Evolutionary conservation across 1,140 invertebrate species (phyloP).

Genomic region (Anastrepha obliqua): DNA sequence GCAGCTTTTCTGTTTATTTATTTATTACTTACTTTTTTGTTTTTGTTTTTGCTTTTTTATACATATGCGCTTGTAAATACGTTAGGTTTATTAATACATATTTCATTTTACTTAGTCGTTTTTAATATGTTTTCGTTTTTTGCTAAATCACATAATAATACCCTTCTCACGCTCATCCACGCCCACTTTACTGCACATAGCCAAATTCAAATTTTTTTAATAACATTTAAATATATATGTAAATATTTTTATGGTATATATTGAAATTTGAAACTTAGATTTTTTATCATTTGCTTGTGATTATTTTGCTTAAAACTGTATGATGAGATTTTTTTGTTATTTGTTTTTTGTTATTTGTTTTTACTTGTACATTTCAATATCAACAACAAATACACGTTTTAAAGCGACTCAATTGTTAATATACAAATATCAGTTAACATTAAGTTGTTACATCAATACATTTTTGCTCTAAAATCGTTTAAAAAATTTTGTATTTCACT

Average conservation of each 20-base stretch:
- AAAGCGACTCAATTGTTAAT: slow-evolving; percentile 21
- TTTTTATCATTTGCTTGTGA: background rate
- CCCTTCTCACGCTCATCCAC: background rate
- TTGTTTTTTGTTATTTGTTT: no score
- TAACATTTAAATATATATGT: slow-evolving; percentile 26
- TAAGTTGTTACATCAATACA: slow-evolving; percentile 69
- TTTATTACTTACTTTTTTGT: background rate
- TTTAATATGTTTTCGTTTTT: background rate
- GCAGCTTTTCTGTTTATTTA: no score
- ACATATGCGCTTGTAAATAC: background rate
- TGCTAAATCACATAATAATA: slow-evolving; percentile 44
- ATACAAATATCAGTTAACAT: slow-evolving; percentile 65
- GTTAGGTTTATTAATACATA: background rate
- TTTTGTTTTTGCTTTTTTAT: background rate
- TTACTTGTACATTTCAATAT: slow-evolving; percentile 55
- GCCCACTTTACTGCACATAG: background rate
- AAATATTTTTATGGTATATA: slow-evolving; percentile 6
- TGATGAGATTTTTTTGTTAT: background rate
- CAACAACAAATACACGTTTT: slow-evolving; percentile 33
- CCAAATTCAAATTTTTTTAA: background rate
- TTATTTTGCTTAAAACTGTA: background rate
- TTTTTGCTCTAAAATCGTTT: slow-evolving; percentile 67
- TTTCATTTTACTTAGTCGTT: no score
- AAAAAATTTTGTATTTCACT: slow-evolving; percentile 44
- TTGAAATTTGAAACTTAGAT: background rate